These are phyloP conservation scores for Otis tarda DNA, from an alignment of 2,113 vertebrate species.

Conservation along the genomic window DNA sequence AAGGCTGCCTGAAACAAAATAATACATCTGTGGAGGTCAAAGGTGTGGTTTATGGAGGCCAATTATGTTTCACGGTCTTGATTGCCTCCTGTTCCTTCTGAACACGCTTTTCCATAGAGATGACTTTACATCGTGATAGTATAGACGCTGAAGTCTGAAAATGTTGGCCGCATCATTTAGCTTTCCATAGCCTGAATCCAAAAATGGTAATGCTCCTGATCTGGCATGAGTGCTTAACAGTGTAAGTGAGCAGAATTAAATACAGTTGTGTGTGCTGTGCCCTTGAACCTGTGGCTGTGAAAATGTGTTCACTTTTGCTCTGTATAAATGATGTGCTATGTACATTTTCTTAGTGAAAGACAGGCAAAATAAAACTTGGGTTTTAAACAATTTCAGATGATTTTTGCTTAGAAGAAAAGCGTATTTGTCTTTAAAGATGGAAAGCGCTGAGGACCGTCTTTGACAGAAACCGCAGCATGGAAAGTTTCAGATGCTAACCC, in stretches of 20 bases:
- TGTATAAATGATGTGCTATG: slow-evolving; percentile 16
- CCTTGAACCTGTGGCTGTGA: slow-evolving; percentile 50
- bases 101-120: neutral
- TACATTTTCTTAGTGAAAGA: neutral
- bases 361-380: neutral
- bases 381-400: slow-evolving; percentile 42
- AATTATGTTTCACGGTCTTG: neutral
- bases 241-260: slow-evolving; percentile 61
- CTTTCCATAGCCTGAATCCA: neutral
- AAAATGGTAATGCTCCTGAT: slow-evolving; percentile 54
- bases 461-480: neutral
- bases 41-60: neutral
- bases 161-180: neutral
- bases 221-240: slow-evolving; percentile 50
- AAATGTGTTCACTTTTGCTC: slow-evolving; percentile 17
- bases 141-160: neutral
- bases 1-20: neutral
- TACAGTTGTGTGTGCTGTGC: slow-evolving; percentile 59
- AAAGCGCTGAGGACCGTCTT: neutral
- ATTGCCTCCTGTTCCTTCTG: neutral
- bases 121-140: neutral
- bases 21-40: neutral
- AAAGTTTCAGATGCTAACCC: neutral
- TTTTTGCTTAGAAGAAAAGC: neutral
- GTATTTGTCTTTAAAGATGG: neutral